These are phyloP conservation scores for Kryptopterus vitreolus DNA, from an alignment of 2,797 vertebrate species.

Conservation along the genomic window DNA sequence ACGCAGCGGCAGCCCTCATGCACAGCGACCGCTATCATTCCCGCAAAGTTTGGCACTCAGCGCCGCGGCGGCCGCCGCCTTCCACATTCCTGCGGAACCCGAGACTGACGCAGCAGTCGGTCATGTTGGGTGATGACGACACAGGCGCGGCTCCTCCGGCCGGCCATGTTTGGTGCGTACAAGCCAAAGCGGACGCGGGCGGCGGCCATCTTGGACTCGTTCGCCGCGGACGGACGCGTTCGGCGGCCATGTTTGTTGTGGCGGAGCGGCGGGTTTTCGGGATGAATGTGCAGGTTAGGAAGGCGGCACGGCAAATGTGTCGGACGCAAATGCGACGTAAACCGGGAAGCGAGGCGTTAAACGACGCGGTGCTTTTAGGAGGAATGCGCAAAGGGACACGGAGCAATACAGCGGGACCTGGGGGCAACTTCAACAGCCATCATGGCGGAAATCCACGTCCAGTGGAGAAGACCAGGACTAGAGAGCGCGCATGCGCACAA, in stretches of 20 bases:
- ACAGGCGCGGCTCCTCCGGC: background rate
- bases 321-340: too few relatives aligned
- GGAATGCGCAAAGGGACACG: background rate
- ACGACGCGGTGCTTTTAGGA: background rate
- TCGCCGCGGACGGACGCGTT: background rate
- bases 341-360: background rate
- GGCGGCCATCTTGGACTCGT: constrained; percentile 14
- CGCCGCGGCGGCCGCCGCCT: constrained; percentile 74
- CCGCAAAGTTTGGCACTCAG: constrained; percentile 89
- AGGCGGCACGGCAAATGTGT: background rate
- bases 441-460: constrained; percentile 33
- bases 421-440: constrained; percentile 22
- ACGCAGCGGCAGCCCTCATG: constrained; percentile 67
- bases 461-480: background rate
- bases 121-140: constrained; percentile 61
- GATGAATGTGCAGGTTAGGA: background rate
- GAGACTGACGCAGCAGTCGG: constrained; percentile 61
- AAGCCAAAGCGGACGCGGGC: background rate
- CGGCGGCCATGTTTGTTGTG: constrained; percentile 13
- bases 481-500: background rate
- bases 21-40: constrained; percentile 77
- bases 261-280: background rate
- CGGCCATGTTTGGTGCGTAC: constrained; percentile 28
- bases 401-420: background rate
- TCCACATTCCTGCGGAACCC: constrained; percentile 70